Conservation (phyloP, 1,140 invertebrate genomes). For the Papilio helenus region DNA sequence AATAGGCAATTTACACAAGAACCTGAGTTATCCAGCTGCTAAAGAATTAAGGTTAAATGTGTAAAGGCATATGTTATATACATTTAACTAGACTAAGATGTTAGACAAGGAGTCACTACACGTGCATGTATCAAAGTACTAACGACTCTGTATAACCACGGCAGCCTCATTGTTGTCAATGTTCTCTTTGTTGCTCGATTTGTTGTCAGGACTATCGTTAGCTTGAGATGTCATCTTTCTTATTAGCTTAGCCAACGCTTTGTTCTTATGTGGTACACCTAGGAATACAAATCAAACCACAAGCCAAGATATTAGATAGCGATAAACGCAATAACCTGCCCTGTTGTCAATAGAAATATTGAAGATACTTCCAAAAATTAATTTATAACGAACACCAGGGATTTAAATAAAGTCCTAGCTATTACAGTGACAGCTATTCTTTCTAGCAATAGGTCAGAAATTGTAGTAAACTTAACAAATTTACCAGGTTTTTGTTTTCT, state of each 20-base stretch:
- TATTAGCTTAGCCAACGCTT: constrained; percentile 72
- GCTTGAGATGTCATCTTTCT: constrained; percentile 73
- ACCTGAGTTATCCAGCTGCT: background rate
- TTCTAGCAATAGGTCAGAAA: constrained; percentile 4
- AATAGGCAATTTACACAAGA: background rate
- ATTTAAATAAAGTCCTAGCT: background rate
- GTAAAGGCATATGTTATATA: background rate
- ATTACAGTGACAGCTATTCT: background rate
- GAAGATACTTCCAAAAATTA: constrained; percentile 27
- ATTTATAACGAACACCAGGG: background rate
- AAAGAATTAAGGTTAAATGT: background rate
- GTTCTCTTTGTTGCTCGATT: constrained; percentile 79
- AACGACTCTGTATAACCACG: constrained; percentile 87
- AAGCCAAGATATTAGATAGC: background rate
- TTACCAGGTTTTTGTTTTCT: constrained; percentile 67
- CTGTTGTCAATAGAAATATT: background rate
- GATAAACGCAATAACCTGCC: background rate
- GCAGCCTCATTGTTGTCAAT: constrained; percentile 84
- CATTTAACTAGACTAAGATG: constrained; percentile 12
- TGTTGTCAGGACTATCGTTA: constrained; percentile 67
- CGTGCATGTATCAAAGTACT: constrained; percentile 60
- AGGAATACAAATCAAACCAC: constrained; percentile 40
- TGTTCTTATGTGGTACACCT: constrained; percentile 74
- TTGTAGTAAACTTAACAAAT: background rate
- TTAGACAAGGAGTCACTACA: constrained; percentile 4